phyloP scores from a whole-genome alignment of 2,888 invertebrate species.

The Caenorhabditis sp. region DNA sequence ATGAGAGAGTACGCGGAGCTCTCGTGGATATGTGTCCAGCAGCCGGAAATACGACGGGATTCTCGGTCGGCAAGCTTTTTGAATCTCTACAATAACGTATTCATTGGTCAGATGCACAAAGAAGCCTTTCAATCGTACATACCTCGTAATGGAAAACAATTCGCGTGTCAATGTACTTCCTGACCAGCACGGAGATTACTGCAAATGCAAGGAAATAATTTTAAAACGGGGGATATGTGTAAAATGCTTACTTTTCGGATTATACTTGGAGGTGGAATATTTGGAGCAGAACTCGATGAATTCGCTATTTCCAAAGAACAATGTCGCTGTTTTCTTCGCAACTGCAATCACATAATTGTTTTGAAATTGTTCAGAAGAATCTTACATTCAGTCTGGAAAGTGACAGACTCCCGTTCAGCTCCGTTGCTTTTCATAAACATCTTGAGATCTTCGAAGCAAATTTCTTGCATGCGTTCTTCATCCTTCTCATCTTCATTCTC shows the following conservation, averaged over 20 bases:
- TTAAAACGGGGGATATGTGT: too few species aligned
- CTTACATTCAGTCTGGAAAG: constrained; percentile 32
- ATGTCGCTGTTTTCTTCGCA: constrained; percentile 25
- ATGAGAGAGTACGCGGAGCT: constrained; percentile 33
- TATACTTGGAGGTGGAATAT: constrained; percentile 34
- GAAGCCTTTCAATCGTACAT: neutral
- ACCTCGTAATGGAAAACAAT: constrained; percentile 45
- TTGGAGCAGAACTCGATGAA: constrained; percentile 34
- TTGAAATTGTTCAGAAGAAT: neutral
- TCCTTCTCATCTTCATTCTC: neutral
- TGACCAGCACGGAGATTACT: constrained; percentile 18
- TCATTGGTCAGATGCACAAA: neutral
- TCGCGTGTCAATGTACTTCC: constrained; percentile 38
- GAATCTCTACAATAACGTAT: constrained; percentile 25
- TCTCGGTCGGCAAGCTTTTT: constrained; percentile 38
- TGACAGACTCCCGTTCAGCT: neutral
- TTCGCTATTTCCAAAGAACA: constrained; percentile 17
- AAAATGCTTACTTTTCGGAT: neutral
- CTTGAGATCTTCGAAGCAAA: constrained; percentile 16
- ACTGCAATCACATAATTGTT: constrained; percentile 19
- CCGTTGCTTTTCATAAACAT: neutral
- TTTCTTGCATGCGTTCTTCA: neutral
- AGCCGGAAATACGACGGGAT: constrained; percentile 17
- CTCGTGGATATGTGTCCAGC: constrained; percentile 28
- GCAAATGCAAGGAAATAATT: too few species aligned